phyloP scores from a whole-genome alignment of 2,888 invertebrate genomes.

The Erebia epiphron region DNA sequence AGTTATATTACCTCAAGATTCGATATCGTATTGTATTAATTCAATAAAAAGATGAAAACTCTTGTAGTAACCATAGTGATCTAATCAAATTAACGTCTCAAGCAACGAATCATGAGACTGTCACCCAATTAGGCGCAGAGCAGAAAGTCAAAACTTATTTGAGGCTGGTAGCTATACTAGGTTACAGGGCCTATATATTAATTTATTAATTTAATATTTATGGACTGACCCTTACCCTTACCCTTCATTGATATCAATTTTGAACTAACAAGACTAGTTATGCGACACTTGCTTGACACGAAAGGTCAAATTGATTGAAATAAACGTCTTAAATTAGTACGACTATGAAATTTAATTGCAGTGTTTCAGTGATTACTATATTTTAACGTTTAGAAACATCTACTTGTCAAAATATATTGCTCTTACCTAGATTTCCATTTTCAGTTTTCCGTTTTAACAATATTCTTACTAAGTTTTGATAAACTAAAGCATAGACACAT shows the following conservation, averaged over 20 bases:
- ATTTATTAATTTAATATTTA: conserved; percentile 13
- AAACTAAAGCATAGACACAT: no score
- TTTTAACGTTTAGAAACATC: no score
- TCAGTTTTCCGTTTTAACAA: no score
- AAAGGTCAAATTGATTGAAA: conserved; percentile 5
- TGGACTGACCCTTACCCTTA: not conserved
- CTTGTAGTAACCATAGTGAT: no score
- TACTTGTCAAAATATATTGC: no score
- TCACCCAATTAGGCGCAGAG: not conserved
- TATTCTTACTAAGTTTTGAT: no score
- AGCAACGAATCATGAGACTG: not conserved
- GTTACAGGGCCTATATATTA: not conserved
- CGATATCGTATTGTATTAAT: no score
- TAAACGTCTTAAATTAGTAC: not conserved
- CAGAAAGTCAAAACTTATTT: conserved; percentile 6
- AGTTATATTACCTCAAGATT: no score
- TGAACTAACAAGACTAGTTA: conserved; percentile 14
- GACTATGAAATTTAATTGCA: no score
- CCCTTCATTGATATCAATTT: conserved; percentile 10
- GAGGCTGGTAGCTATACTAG: not conserved
- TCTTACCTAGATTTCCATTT: no score
- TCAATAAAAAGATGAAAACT: no score
- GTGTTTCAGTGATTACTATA: no score
- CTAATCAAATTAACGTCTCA: not conserved
- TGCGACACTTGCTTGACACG: not conserved